Conservation (phyloP, 1,140 invertebrate species). For the Subanguina moxae region DNA sequence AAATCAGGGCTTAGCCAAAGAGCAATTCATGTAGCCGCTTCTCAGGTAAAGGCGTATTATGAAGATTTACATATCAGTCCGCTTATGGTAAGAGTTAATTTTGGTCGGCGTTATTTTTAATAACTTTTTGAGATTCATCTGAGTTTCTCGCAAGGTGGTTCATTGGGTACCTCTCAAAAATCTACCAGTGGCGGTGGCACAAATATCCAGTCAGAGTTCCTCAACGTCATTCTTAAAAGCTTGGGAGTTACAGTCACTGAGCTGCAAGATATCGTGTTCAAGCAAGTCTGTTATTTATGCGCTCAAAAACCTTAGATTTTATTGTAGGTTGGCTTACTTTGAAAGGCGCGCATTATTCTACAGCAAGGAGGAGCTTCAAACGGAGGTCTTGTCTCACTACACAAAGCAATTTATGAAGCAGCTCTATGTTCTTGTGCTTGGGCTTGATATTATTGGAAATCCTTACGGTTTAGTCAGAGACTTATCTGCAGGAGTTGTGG, state of each 20-base stretch:
- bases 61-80: constrained; percentile 93
- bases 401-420: constrained; percentile 85
- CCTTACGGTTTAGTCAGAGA: constrained; percentile 91
- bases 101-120: constrained; percentile 60
- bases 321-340: constrained; percentile 88
- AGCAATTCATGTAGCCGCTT: constrained; percentile 49
- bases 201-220: constrained; percentile 61
- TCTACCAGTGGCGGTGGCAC: constrained; percentile 41
- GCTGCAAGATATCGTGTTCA: constrained; percentile 95
- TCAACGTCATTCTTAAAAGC: constrained; percentile 72
- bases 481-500: constrained; percentile 86
- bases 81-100: constrained; percentile 74
- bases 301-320: constrained; percentile 10
- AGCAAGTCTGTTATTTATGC: constrained; percentile 56
- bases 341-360: constrained; percentile 85
- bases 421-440: constrained; percentile 89
- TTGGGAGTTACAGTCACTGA: constrained; percentile 76
- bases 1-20: constrained; percentile 50
- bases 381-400: constrained; percentile 82
- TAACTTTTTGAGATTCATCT: constrained; percentile 70
- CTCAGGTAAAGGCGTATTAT: constrained; percentile 86
- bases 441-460: constrained; percentile 96
- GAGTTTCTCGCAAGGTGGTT: constrained; percentile 72
- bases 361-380: constrained; percentile 76
- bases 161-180: constrained; percentile 62